These are phyloP conservation scores for Spheniscus mendiculus DNA, from an alignment of 2,113 vertebrate genomes.

Conservation along the genomic window DNA sequence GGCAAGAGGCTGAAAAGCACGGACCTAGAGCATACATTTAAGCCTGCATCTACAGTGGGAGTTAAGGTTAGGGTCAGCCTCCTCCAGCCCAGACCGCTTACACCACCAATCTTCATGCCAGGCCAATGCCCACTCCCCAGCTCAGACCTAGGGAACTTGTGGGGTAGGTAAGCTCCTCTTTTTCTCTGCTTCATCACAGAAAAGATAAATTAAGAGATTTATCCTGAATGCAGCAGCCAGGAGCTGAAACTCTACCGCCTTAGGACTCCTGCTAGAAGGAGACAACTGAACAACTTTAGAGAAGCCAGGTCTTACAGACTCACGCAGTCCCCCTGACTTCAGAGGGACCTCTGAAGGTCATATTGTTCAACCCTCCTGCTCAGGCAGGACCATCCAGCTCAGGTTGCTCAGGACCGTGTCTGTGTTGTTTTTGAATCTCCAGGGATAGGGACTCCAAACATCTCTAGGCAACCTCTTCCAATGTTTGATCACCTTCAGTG, in stretches of 20 bases:
- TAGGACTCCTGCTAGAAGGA: background rate
- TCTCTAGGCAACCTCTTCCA: background rate
- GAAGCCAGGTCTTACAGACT: background rate
- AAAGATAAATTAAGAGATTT: background rate
- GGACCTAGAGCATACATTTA: background rate
- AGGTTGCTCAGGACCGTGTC: background rate
- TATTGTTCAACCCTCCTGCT: background rate
- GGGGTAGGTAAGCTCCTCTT: background rate
- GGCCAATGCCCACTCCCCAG: background rate
- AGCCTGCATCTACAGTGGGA: background rate
- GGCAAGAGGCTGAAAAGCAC: background rate
- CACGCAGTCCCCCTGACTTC: background rate
- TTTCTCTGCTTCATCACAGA: background rate
- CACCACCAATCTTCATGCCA: background rate
- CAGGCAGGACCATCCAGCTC: background rate
- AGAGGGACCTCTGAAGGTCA: background rate
- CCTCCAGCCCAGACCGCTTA: background rate
- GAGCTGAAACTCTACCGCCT: background rate
- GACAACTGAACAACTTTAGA: background rate
- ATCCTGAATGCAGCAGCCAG: background rate
- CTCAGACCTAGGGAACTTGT: background rate
- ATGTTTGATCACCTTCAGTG: background rate
- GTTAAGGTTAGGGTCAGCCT: background rate
- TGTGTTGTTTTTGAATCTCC: background rate
- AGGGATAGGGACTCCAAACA: background rate